phyloP scores from a whole-genome alignment of 2,113 vertebrate genomes.

The Lipotes vexillifer region DNA sequence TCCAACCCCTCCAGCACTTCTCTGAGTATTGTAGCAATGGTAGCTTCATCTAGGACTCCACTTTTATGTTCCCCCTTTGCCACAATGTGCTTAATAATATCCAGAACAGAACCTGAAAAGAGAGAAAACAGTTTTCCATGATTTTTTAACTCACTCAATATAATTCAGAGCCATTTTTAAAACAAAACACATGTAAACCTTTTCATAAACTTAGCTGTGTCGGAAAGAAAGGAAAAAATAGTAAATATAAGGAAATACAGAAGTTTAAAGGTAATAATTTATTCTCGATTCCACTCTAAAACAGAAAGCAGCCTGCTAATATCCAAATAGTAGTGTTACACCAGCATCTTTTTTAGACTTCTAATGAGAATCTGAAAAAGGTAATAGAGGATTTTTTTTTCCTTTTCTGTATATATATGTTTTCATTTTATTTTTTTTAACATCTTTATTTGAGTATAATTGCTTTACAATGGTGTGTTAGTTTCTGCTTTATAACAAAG shows the following conservation, averaged over 20 bases:
- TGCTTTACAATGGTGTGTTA: no score
- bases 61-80: constrained; percentile 94
- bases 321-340: not conserved
- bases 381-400: not conserved
- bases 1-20: constrained; percentile 95
- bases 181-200: not conserved
- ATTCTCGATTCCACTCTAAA: not conserved
- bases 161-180: not conserved
- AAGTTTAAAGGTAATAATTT: not conserved
- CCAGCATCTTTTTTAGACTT: not conserved
- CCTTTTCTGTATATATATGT: no score
- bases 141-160: not conserved
- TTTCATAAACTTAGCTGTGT: not conserved
- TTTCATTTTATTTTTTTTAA: no score
- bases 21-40: constrained; percentile 92
- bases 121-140: not conserved
- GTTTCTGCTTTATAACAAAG: no score
- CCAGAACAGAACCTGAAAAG: constrained; percentile 90
- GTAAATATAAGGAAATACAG: not conserved
- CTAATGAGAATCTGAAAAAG: not conserved
- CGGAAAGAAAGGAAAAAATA: not conserved
- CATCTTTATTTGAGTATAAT: no score
- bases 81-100: constrained; percentile 95
- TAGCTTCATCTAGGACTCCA: constrained; percentile 92
- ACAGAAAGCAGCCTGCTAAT: constrained; percentile 4